A percentile compares a stretch with the other conserved stretches of the same genome.
Evolutionary conservation across 2,888 invertebrate genomes (phyloP).

Genomic region (Selenia dentaria): DNA sequence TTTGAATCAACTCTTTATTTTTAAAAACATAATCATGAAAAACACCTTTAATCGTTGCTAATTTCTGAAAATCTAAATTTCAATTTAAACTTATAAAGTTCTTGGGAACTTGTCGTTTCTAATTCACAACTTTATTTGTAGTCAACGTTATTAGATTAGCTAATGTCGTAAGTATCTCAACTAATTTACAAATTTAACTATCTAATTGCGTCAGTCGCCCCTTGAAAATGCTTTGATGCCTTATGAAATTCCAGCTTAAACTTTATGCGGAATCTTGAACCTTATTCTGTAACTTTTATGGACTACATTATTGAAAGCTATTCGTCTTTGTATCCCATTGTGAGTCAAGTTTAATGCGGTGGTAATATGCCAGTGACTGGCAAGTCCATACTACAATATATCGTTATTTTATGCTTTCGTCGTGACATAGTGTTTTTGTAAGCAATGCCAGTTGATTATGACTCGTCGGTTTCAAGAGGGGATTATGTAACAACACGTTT

Average conservation of each 20-base stretch:
- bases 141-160: too few relatives aligned
- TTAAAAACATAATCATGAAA: too few relatives aligned
- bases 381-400: constrained; percentile 38
- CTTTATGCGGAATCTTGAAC: constrained; percentile 13
- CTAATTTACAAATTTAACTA: not conserved
- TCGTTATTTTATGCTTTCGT: constrained; percentile 33
- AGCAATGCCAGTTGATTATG: constrained; percentile 32
- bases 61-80: too few relatives aligned
- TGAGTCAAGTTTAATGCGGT: constrained; percentile 48
- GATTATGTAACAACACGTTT: not conserved
- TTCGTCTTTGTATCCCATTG: constrained; percentile 42
- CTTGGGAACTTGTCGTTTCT: too few relatives aligned
- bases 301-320: constrained; percentile 16
- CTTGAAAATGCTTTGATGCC: constrained; percentile 15
- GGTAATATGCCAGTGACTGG: constrained; percentile 48
- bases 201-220: constrained; percentile 18
- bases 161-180: not conserved
- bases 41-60: too few relatives aligned
- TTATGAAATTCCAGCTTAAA: constrained; percentile 5
- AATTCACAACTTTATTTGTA: too few relatives aligned
- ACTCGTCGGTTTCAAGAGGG: constrained; percentile 6
- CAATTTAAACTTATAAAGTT: too few relatives aligned
- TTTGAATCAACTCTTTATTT: too few relatives aligned
- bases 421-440: constrained; percentile 37
- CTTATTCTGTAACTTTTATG: constrained; percentile 7